A percentile compares a stretch with the other conserved stretches of the same genome.
Conservation (phyloP, 2,113 vertebrate genomes). For the Cryptotis parvus region DNA sequence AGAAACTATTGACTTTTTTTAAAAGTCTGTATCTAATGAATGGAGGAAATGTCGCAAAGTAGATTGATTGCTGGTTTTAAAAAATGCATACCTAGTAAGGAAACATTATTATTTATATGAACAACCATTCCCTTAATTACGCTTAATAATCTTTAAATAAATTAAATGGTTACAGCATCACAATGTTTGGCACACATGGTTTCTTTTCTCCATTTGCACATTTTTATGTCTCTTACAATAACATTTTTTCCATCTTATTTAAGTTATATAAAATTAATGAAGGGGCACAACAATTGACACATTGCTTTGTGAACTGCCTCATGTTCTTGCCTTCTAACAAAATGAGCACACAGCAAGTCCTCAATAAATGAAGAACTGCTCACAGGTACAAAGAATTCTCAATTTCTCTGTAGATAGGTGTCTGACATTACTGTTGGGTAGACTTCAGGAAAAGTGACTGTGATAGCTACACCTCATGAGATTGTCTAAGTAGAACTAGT, state of each 20-base stretch:
- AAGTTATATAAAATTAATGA: not conserved
- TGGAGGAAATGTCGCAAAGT: slow-evolving; percentile 27
- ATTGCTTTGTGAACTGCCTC: not conserved
- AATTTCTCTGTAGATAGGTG: not conserved
- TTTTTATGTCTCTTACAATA: not conserved
- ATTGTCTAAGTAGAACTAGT: not conserved
- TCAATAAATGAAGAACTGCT: not conserved
- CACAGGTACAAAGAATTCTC: not conserved
- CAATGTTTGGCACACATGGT: not conserved
- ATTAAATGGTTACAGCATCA: not conserved
- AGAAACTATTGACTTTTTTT: not conserved
- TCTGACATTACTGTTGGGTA: not conserved
- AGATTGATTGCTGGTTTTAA: slow-evolving; percentile 6
- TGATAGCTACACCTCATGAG: not conserved
- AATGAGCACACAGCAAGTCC: not conserved
- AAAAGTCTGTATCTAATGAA: not conserved
- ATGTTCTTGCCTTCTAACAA: too few species aligned
- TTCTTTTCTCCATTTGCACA: not conserved
- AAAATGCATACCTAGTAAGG: slow-evolving; percentile 10
- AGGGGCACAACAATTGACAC: not conserved
- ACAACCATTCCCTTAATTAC: not conserved
- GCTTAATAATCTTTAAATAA: slow-evolving; percentile 21
- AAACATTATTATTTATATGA: not conserved
- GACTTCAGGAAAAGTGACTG: not conserved
- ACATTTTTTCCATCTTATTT: not conserved